These are phyloP conservation scores for Babyrousa celebensis DNA, from an alignment of 2,797 vertebrate genomes.

Conservation along the genomic window DNA sequence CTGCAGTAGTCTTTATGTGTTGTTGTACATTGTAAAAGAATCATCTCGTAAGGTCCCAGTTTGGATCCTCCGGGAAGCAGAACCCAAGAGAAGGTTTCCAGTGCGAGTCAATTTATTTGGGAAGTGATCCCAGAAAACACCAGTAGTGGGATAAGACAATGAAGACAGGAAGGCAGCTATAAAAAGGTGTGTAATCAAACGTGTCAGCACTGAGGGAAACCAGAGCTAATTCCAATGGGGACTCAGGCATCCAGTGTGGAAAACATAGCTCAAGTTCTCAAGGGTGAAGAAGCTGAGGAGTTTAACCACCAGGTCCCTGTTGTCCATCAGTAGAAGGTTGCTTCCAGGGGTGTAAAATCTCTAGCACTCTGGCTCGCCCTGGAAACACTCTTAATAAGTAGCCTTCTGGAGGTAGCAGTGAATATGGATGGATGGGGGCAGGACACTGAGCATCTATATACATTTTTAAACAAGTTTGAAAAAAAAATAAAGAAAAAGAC, in stretches of 20 bases:
- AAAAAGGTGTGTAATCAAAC: neutral
- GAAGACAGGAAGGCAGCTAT: too few relatives aligned
- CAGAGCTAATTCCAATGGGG: neutral
- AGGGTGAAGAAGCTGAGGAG: neutral
- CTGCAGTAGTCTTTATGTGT: neutral
- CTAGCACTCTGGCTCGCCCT: neutral
- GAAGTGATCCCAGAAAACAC: neutral
- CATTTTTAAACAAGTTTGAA: neutral
- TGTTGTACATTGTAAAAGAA: neutral
- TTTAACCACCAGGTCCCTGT: neutral
- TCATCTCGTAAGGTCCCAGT: neutral
- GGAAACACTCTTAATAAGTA: neutral
- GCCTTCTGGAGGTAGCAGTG: neutral
- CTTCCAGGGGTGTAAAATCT: neutral
- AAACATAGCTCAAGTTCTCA: neutral
- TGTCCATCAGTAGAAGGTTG: neutral
- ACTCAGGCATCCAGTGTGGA: neutral
- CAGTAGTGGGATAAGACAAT: neutral
- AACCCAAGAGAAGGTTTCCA: neutral
- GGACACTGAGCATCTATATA: neutral
- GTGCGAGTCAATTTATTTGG: neutral
- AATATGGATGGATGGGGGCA: neutral
- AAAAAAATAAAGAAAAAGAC: neutral
- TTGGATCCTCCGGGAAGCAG: neutral
- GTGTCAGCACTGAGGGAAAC: neutral